These are phyloP conservation scores for Macquaria ambigua DNA, from an alignment of 2,113 vertebrate species.

Conservation along the genomic window DNA sequence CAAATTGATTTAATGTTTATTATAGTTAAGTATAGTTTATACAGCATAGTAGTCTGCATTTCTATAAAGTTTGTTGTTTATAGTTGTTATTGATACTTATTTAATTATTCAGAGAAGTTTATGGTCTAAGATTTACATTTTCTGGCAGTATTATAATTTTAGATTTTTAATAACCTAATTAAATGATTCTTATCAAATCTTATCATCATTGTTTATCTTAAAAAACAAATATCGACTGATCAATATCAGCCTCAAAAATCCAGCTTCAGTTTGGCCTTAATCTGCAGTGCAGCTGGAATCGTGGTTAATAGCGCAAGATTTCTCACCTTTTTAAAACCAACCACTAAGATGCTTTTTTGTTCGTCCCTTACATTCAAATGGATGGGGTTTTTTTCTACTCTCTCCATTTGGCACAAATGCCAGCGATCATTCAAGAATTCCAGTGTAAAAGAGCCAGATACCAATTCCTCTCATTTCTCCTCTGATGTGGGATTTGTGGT, in stretches of 20 bases:
- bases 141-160: not conserved
- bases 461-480: not conserved
- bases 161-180: not conserved
- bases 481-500: not conserved
- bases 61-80: too few relatives aligned
- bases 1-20: not conserved
- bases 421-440: not conserved
- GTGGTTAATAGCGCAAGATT: too few relatives aligned
- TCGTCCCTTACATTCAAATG: not conserved
- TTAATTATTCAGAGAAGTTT: not conserved
- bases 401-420: not conserved
- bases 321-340: not conserved
- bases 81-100: too few relatives aligned
- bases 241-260: not conserved
- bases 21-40: not conserved
- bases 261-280: not conserved
- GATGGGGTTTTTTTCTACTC: not conserved
- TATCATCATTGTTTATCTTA: not conserved
- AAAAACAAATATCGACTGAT: not conserved
- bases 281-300: not conserved
- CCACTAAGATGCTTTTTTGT: not conserved
- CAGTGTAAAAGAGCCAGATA: not conserved
- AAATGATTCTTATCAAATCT: not conserved
- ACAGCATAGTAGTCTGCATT: not conserved
- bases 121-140: not conserved